phyloP scores from a whole-genome alignment of 2,888 invertebrate species.

The Aphidius colemani region DNA sequence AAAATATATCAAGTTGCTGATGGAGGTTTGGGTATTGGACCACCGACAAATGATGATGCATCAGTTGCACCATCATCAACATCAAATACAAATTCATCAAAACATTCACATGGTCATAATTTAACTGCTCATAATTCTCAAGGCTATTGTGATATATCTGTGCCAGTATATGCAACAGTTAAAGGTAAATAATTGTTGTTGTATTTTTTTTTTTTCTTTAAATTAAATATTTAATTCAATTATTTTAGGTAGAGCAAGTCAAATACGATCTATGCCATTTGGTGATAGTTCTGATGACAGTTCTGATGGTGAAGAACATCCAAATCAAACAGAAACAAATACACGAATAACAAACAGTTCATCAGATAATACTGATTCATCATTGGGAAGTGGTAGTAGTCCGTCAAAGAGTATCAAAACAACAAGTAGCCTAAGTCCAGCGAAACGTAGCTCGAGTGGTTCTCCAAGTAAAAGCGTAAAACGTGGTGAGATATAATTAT shows the following conservation, averaged over 20 bases:
- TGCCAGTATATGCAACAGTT: constrained; percentile 94
- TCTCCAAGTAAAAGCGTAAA: constrained; percentile 82
- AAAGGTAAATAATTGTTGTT: constrained; percentile 64
- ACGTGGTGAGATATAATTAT: constrained; percentile 66
- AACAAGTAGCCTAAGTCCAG: constrained; percentile 82
- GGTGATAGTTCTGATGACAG: constrained; percentile 95
- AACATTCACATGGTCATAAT: constrained; percentile 58
- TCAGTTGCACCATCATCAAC: constrained; percentile 51
- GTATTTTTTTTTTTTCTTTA: neutral
- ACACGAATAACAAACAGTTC: constrained; percentile 62
- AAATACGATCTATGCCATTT: constrained; percentile 94
- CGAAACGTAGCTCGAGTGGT: constrained; percentile 80
- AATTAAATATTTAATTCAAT: constrained; percentile 31
- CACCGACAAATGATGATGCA: constrained; percentile 53
- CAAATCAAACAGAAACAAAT: constrained; percentile 64
- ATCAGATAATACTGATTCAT: constrained; percentile 66
- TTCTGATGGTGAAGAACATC: constrained; percentile 83
- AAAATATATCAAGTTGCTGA: constrained; percentile 80
- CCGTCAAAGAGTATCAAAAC: constrained; percentile 87
- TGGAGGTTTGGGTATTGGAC: constrained; percentile 57
- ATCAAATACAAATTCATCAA: constrained; percentile 54
- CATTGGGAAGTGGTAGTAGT: constrained; percentile 74
- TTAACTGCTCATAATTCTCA: constrained; percentile 65
- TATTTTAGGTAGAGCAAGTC: constrained; percentile 74
- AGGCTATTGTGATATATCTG: constrained; percentile 87